Percentiles rank a stretch among this genome's conserved stretches.
Evolutionary conservation across 2,797 vertebrate genomes (phyloP).

Genomic region (Anabacerthia variegaticeps): DNA sequence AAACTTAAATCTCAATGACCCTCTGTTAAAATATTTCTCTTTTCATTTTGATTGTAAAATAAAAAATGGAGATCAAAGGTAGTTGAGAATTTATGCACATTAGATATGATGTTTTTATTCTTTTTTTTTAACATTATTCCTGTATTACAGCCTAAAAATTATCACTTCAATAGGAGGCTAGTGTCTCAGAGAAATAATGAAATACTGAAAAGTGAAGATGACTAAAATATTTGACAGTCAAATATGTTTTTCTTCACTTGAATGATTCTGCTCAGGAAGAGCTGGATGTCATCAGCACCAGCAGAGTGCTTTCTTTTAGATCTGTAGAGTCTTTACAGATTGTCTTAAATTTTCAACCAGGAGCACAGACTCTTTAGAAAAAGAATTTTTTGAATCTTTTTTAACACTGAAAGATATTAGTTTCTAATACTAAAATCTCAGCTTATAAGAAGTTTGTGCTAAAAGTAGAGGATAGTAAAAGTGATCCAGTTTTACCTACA

Average conservation of each 20-base stretch:
- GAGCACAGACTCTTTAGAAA: background rate
- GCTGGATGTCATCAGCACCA: background rate
- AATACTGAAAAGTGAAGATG: background rate
- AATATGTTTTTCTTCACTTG: constrained; percentile 28
- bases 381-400: background rate
- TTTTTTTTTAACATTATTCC: background rate
- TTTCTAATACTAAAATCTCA: background rate
- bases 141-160: constrained; percentile 14
- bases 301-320: background rate
- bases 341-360: background rate
- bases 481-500: background rate
- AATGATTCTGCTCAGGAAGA: background rate
- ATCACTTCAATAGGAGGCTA: constrained; percentile 17
- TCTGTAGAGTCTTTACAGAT: background rate
- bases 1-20: background rate
- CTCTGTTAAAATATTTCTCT: background rate
- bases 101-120: constrained; percentile 5
- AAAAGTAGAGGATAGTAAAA: background rate
- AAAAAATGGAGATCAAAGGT: background rate
- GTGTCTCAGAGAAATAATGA: constrained; percentile 8
- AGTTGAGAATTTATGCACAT: background rate
- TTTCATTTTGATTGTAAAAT: background rate
- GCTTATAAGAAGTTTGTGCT: background rate
- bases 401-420: background rate
- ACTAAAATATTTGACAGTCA: constrained; percentile 10